Evolutionary conservation across 2,888 invertebrate genomes (phyloP).

Genomic region (Villa cingulata): DNA sequence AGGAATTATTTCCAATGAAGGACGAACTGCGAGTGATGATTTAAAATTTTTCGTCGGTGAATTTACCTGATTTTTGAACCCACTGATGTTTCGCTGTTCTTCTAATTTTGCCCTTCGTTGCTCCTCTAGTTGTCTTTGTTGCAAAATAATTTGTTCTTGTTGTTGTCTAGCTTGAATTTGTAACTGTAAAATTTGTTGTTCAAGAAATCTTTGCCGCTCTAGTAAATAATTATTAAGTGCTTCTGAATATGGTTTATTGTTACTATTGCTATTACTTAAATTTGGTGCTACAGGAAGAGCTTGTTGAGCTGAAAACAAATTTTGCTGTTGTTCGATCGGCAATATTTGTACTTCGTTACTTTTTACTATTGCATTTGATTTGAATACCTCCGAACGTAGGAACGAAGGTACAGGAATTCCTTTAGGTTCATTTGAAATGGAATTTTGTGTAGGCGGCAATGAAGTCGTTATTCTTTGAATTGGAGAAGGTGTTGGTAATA

Average conservation of each 20-base stretch:
- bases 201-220: conserved; percentile 50
- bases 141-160: conserved; percentile 52
- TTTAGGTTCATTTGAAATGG: background rate
- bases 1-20: conserved; percentile 34
- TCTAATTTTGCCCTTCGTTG: conserved; percentile 27
- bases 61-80: conserved; percentile 15
- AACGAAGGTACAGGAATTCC: conserved; percentile 5
- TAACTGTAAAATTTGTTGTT: conserved; percentile 53
- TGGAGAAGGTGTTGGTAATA: conserved; percentile 9
- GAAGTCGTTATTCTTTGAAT: conserved; percentile 3
- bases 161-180: conserved; percentile 56
- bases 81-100: conserved; percentile 19
- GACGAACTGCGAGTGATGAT: conserved; percentile 23
- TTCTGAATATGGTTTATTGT: background rate
- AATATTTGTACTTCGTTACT: background rate
- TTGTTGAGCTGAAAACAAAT: conserved; percentile 10
- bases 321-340: background rate
- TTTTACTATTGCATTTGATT: conserved; percentile 6
- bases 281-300: conserved; percentile 18
- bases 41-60: conserved; percentile 16
- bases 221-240: conserved; percentile 25
- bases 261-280: background rate
- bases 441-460: conserved; percentile 1
- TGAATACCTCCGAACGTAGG: conserved; percentile 4
- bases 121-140: conserved; percentile 48